Evolutionary conservation across 2,888 invertebrate species (phyloP).

Genomic region (Creontiades dilutus): DNA sequence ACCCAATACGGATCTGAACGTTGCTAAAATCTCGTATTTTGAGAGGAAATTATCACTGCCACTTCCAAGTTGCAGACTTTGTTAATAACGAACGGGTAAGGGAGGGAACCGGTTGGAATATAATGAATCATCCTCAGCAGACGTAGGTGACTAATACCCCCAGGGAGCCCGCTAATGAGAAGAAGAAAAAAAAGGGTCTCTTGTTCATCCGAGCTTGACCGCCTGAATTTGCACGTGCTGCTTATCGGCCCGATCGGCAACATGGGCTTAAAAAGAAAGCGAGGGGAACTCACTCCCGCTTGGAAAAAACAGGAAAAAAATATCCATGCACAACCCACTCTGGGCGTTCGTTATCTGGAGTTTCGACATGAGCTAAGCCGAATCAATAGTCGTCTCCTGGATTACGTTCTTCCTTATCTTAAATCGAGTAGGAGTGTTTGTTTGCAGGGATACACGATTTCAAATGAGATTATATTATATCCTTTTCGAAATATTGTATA

Average conservation of each 20-base stretch:
- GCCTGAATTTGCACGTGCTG: constrained; percentile 59
- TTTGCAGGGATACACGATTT: no score
- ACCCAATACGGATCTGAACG: no score
- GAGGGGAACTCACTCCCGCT: neutral
- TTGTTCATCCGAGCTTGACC: constrained; percentile 62
- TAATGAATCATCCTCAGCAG: constrained; percentile 32
- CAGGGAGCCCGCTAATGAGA: constrained; percentile 49
- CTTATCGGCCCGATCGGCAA: constrained; percentile 49
- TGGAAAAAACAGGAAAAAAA: constrained; percentile 1
- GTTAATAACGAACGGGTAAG: neutral
- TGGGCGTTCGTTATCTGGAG: constrained; percentile 3
- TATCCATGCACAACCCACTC: neutral
- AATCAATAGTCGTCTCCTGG: constrained; percentile 24
- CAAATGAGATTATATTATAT: no score
- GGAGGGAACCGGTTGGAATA: neutral
- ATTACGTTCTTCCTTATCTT: constrained; percentile 20
- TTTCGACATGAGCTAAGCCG: constrained; percentile 26
- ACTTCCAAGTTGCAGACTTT: neutral
- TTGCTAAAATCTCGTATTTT: no score
- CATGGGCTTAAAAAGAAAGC: neutral
- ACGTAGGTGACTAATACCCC: constrained; percentile 61
- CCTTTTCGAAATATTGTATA: no score
- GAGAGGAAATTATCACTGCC: neutral
- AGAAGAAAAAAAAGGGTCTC: constrained; percentile 31
- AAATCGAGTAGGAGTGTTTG: neutral